Conservation (phyloP, 2,113 vertebrate genomes). For the Seriola dumerili region DNA sequence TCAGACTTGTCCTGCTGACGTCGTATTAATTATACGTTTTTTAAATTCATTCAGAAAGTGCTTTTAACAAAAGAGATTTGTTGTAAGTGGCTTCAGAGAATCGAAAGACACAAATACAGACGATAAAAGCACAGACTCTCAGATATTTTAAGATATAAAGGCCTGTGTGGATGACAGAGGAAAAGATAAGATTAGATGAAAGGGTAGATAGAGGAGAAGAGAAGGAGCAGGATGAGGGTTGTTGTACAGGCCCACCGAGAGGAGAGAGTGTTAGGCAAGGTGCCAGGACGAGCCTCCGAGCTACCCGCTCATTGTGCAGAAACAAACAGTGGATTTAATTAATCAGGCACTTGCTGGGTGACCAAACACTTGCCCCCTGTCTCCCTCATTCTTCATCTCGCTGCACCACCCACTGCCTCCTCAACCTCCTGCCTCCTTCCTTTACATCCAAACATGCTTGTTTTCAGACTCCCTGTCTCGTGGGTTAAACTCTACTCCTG, state of each 20-base stretch:
- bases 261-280: slow-evolving; percentile 26
- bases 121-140: not conserved
- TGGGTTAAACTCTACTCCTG: slow-evolving; percentile 24
- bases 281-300: slow-evolving; percentile 55
- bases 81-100: not conserved
- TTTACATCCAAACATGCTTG: slow-evolving; percentile 6
- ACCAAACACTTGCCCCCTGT: slow-evolving; percentile 73
- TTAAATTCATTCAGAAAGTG: not conserved
- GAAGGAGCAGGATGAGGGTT: slow-evolving; percentile 23
- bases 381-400: slow-evolving; percentile 62
- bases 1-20: not conserved
- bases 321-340: slow-evolving; percentile 75
- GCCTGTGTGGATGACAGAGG: slow-evolving; percentile 15
- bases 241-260: slow-evolving; percentile 26
- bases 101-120: not conserved
- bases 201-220: slow-evolving; percentile 13
- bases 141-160: slow-evolving; percentile 15
- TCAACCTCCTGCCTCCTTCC: slow-evolving; percentile 29
- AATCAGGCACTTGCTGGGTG: slow-evolving; percentile 67
- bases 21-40: not conserved
- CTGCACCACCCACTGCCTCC: slow-evolving; percentile 30
- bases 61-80: slow-evolving; percentile 3
- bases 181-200: slow-evolving; percentile 7
- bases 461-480: slow-evolving; percentile 36
- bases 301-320: slow-evolving; percentile 47